Base-by-base conservation (phyloP, 2,888 invertebrate genomes). In the Epistrophella euchroma region DNA sequence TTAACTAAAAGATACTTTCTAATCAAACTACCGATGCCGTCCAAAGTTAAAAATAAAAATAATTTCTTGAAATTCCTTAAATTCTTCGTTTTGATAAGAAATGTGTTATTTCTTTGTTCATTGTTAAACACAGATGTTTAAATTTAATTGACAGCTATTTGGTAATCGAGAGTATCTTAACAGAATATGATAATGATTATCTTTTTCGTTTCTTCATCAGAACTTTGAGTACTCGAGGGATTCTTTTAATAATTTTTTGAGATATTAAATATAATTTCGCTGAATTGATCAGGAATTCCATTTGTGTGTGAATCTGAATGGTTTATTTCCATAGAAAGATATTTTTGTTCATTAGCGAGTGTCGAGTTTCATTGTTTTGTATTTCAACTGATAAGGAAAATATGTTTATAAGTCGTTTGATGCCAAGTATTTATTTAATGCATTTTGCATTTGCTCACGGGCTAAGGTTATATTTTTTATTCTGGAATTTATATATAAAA, bases 1-100 rank as follows among this genome's bases (percentile, higher is more conserved):
- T 68, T n/a, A 52, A 50, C 50, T 52, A 37, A 68, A 15, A 50
- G 50, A 68, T 68, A 68, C 50, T 68, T 50, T 50, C 37, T 22
- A 52, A 22, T 37, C 22, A 68, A 22, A 35, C 11, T 50, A 7
- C 4, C 50, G 50, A 6, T 50, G 15, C 2, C 50, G 11, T n/a
- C 22, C 11, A 37, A 47, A 19, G 15, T 35, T 32, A 13, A 47
- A 64, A 28, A 47, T 47, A 15, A 17, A 4, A 11, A 0, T 5
- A 11, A 35, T 19, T 32, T 47, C 17, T 47, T 47, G 47, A 66
- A 22, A 43, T 45, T 28, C 35, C 7, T 60, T 2, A 22, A 4
- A 15, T 43, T 25, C 62, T 37, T 58, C 22, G 5, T 15, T 0
- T 4, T 52, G 68, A 68, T 68, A 68, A 68, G 68, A 37, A 68